Conservation (phyloP, 2,797 vertebrate genomes). For the Notolabrus celidotus region DNA sequence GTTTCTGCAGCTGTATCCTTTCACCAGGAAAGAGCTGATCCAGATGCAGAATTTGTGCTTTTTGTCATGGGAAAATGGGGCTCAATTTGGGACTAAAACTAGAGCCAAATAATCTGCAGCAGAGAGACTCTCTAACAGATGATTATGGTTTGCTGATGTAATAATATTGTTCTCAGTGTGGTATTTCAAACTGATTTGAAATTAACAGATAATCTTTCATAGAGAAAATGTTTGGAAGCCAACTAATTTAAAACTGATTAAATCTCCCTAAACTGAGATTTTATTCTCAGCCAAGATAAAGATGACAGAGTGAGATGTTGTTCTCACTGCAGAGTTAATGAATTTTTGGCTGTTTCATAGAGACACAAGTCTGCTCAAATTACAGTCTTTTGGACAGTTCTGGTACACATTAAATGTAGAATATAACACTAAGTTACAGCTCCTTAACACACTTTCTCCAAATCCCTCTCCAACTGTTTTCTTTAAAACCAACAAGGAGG, state of each 20-base stretch:
- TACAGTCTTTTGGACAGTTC: slow-evolving; percentile 75
- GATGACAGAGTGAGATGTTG: slow-evolving; percentile 19
- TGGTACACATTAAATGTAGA: background rate
- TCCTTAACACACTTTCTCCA: background rate
- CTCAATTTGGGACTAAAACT: slow-evolving; percentile 10
- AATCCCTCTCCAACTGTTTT: slow-evolving; percentile 11
- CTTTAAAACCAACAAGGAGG: slow-evolving; percentile 11
- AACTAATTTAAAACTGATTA: slow-evolving; percentile 43
- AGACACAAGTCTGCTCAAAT: slow-evolving; percentile 89
- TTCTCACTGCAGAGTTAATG: slow-evolving; percentile 35
- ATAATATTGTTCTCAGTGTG: slow-evolving; percentile 26
- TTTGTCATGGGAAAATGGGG: slow-evolving; percentile 6
- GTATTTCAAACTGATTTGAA: slow-evolving; percentile 15
- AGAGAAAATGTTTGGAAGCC: slow-evolving; percentile 20
- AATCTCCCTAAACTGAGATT: slow-evolving; percentile 21
- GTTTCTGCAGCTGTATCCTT: slow-evolving; percentile 35
- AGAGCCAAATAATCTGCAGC: slow-evolving; percentile 21
- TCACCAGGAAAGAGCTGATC: slow-evolving; percentile 10
- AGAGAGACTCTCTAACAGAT: slow-evolving; percentile 34
- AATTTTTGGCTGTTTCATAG: slow-evolving; percentile 90
- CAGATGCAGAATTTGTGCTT: slow-evolving; percentile 14
- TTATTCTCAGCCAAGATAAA: slow-evolving; percentile 18
- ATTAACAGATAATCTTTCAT: slow-evolving; percentile 19
- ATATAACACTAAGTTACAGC: slow-evolving; percentile 1
- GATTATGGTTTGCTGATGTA: slow-evolving; percentile 23